A percentile compares a stretch with the other conserved stretches of the same genome.
Conservation (phyloP, 2,797 vertebrate genomes). For the Pseudocheirus occidentalis region DNA sequence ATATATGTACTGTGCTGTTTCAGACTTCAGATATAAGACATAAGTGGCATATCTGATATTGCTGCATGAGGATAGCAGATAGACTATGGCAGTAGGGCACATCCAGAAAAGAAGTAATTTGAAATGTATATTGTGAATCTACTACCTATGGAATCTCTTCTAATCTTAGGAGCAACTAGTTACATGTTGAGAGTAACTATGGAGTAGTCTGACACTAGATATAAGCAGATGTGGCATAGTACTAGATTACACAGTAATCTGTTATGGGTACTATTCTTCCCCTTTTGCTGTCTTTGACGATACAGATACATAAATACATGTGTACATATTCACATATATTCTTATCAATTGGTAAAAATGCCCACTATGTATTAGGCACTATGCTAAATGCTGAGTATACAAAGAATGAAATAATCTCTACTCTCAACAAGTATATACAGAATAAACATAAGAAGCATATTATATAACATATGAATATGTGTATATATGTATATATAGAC, state of each 20-base stretch:
- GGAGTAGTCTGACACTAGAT: background rate
- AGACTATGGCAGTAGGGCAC: background rate
- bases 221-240: background rate
- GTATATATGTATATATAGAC: background rate
- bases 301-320: background rate
- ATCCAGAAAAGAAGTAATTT: background rate
- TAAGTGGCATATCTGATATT: background rate
- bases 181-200: background rate
- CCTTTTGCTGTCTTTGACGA: background rate
- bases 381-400: background rate
- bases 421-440: background rate
- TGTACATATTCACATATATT: background rate
- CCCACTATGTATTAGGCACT: background rate
- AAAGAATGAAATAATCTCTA: background rate
- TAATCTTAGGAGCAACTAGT: background rate
- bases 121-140: background rate
- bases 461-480: too few relatives aligned
- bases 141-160: background rate
- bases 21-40: background rate
- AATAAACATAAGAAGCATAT: background rate
- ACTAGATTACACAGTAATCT: background rate
- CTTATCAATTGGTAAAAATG: background rate
- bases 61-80: background rate
- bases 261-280: too few relatives aligned
- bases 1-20: background rate